Evolutionary conservation across 2,888 invertebrate species (phyloP).

Genomic region (Cephus sareptanus): DNA sequence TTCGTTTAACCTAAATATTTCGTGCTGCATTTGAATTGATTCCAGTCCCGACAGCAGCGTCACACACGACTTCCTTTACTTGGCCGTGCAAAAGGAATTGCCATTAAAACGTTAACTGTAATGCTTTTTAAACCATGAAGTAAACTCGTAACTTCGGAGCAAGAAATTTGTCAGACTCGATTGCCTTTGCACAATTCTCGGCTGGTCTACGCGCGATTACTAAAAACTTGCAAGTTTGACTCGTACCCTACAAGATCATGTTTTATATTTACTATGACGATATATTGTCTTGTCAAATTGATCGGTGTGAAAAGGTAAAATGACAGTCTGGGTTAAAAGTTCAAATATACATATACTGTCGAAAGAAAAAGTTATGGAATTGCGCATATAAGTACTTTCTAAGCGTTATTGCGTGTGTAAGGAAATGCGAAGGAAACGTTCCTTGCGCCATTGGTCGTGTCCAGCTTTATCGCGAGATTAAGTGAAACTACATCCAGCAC

Average conservation of each 20-base stretch:
- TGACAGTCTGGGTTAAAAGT: background rate
- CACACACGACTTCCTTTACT: background rate
- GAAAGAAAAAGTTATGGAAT: background rate
- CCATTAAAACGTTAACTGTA: background rate
- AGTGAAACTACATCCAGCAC: background rate
- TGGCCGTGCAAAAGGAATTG: background rate
- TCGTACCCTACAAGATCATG: background rate
- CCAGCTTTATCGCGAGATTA: background rate
- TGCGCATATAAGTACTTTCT: background rate
- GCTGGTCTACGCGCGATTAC: background rate
- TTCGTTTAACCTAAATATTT: conserved; percentile 14
- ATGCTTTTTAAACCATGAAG: background rate
- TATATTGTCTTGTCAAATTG: background rate
- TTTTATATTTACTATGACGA: background rate
- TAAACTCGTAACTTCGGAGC: background rate
- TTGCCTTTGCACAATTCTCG: background rate
- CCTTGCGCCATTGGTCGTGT: background rate
- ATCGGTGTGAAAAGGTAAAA: background rate
- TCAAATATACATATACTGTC: background rate
- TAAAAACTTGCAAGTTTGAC: background rate
- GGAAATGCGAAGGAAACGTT: background rate
- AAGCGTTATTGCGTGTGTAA: background rate
- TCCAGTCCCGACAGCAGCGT: background rate
- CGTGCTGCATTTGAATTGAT: background rate
- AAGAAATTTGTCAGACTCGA: background rate